phyloP scores from a whole-genome alignment of 2,888 invertebrate genomes.

The Chironomus tentans region DNA sequence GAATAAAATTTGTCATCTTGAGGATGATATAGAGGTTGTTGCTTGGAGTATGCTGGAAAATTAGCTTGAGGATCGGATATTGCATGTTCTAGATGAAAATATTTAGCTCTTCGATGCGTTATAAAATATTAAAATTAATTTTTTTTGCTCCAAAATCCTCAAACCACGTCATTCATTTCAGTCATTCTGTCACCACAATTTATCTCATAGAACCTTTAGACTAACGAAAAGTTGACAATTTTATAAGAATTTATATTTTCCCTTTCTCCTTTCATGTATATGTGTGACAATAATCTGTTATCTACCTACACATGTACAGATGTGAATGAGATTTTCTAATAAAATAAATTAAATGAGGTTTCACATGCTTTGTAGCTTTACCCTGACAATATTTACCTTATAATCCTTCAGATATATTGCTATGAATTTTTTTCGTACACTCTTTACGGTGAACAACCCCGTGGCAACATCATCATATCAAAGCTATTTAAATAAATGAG shows the following conservation, averaged over 20 bases:
- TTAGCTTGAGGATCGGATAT: too few species aligned
- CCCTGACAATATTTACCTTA: conserved; percentile 3
- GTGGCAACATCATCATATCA: conserved; percentile 11
- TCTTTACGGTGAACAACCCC: neutral
- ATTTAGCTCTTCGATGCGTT: too few species aligned
- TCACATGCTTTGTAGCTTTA: neutral
- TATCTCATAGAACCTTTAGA: too few species aligned
- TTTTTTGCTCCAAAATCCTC: too few species aligned
- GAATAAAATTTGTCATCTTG: neutral
- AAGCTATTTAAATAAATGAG: conserved; percentile 14
- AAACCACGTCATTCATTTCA: too few species aligned
- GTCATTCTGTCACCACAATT: too few species aligned
- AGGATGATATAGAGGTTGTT: neutral
- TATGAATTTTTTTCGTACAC: neutral
- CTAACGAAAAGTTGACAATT: too few species aligned
- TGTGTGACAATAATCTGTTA: neutral
- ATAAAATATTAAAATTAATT: too few species aligned
- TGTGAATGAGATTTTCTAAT: conserved; percentile 10
- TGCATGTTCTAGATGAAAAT: too few species aligned
- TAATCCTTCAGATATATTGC: neutral
- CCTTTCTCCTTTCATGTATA: neutral
- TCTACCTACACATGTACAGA: neutral
- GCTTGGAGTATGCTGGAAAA: neutral
- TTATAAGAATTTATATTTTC: too few species aligned
- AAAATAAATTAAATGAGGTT: conserved; percentile 16